These are phyloP conservation scores for Australoheros scitulus DNA, from an alignment of 2,113 vertebrate species.

Conservation along the genomic window DNA sequence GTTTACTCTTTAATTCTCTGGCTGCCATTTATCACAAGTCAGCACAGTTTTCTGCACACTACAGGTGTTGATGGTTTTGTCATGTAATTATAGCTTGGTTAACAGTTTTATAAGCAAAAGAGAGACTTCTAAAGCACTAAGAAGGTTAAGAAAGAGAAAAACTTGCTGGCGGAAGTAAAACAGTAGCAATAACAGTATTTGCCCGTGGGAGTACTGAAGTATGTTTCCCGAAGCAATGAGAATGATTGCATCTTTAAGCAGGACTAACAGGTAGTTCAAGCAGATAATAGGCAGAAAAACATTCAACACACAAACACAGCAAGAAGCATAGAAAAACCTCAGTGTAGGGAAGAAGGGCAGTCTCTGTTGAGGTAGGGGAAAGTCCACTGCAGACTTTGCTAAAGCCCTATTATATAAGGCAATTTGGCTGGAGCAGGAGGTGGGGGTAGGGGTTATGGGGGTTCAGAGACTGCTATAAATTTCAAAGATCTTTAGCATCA, in stretches of 20 bases:
- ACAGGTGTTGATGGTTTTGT: background rate
- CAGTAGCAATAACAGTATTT: background rate
- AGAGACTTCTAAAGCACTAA: background rate
- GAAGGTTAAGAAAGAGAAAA: constrained; percentile 8
- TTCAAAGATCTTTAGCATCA: constrained; percentile 21
- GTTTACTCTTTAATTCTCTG: constrained; percentile 14
- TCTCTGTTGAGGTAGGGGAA: constrained; percentile 43
- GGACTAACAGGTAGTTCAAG: constrained; percentile 50
- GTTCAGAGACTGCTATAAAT: background rate
- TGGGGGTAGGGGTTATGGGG: constrained; percentile 1
- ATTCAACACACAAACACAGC: constrained; percentile 15
- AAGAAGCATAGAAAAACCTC: constrained; percentile 15
- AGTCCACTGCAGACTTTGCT: constrained; percentile 62
- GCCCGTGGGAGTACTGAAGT: background rate
- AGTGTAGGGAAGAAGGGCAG: constrained; percentile 32
- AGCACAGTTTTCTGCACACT: background rate
- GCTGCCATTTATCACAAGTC: background rate
- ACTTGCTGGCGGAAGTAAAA: background rate
- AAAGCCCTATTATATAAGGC: constrained; percentile 67
- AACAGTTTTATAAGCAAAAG: background rate
- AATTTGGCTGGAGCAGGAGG: constrained; percentile 37
- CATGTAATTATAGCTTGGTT: background rate
- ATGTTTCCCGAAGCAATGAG: constrained; percentile 1
- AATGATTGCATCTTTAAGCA: constrained; percentile 21
- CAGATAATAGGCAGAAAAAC: constrained; percentile 21